Conservation (phyloP, 1,140 invertebrate species). For the Formica selysi region DNA sequence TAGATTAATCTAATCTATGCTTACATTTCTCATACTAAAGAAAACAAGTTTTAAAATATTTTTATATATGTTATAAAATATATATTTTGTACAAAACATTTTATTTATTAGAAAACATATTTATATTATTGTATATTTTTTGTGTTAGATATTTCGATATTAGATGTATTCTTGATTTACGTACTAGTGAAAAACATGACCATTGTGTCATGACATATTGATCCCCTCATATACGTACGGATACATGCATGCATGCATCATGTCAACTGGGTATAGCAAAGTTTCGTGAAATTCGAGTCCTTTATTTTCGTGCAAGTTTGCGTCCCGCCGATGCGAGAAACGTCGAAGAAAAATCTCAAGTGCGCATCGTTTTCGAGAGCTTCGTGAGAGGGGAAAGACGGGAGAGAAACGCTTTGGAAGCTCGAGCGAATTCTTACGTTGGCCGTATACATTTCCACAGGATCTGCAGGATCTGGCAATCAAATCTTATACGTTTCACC, state of each 20-base stretch:
- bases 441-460: conserved; percentile 15
- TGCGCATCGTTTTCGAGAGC: conserved; percentile 74
- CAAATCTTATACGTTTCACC: conserved; percentile 36
- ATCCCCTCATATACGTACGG: neutral
- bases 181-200: neutral
- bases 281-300: conserved; percentile 80
- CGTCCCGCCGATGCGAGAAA: conserved; percentile 68
- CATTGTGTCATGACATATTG: neutral
- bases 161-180: neutral
- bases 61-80: neutral
- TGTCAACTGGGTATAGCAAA: conserved; percentile 58
- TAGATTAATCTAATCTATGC: neutral
- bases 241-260: neutral
- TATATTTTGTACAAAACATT: no score
- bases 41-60: neutral
- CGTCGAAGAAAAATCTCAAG: conserved; percentile 77
- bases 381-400: conserved; percentile 50
- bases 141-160: neutral
- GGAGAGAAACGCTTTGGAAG: conserved; percentile 53
- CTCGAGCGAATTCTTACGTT: conserved; percentile 69
- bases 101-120: no score
- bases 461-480: conserved; percentile 54
- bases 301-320: conserved; percentile 77
- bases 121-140: neutral
- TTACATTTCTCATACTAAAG: neutral